phyloP scores from a whole-genome alignment of 2,888 invertebrate species.

The Oxystoma pomonae region DNA sequence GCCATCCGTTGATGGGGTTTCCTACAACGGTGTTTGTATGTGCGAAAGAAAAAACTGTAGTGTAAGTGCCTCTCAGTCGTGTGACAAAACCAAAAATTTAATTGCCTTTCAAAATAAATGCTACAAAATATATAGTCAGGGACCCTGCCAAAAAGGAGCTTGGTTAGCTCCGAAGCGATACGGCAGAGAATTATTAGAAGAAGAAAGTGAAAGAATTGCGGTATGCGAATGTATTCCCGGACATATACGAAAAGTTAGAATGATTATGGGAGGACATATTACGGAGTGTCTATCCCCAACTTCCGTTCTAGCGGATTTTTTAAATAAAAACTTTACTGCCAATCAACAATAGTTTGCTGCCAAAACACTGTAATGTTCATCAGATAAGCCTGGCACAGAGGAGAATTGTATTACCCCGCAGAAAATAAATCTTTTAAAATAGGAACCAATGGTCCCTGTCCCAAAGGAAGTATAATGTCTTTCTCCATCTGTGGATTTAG shows the following conservation, averaged over 20 bases:
- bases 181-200: constrained; percentile 27
- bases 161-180: constrained; percentile 57
- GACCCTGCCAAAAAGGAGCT: constrained; percentile 70
- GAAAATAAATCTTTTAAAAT: constrained; percentile 73
- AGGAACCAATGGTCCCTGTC: constrained; percentile 73
- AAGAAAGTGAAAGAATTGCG: constrained; percentile 31
- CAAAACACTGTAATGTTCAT: too few species aligned
- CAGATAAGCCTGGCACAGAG: too few species aligned
- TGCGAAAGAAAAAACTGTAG: constrained; percentile 48
- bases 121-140: constrained; percentile 70
- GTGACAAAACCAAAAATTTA: constrained; percentile 50
- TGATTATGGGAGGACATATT: constrained; percentile 35
- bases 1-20: constrained; percentile 75
- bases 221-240: constrained; percentile 65
- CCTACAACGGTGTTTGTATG: constrained; percentile 78
- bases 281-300: constrained; percentile 58
- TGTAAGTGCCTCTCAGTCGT: constrained; percentile 31
- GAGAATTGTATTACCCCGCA: too few species aligned
- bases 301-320: constrained; percentile 61
- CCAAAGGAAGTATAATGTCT: constrained; percentile 66
- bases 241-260: constrained; percentile 48
- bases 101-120: constrained; percentile 63
- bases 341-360: constrained; percentile 3
- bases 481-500: constrained; percentile 83
- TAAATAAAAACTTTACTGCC: constrained; percentile 49